These are phyloP conservation scores for Pantherophis alleghaniensis DNA, from an alignment of 2,797 vertebrate species.

Conservation along the genomic window DNA sequence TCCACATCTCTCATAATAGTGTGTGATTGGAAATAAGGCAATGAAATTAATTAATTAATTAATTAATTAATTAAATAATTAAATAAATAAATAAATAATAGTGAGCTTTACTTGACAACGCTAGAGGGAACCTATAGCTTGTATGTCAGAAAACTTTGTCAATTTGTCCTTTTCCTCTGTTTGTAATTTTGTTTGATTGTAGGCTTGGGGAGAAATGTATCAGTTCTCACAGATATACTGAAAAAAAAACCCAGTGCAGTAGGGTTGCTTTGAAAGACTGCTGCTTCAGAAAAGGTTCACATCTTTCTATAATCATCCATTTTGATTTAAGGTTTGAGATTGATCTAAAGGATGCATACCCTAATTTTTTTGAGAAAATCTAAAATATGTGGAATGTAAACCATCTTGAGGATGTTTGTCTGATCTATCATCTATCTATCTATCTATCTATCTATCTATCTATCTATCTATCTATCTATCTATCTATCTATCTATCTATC, in stretches of 20 bases:
- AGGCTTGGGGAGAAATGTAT: not conserved
- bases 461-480: not conserved
- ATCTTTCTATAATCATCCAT: not conserved
- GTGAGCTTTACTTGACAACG: not conserved
- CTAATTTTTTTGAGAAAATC: not conserved
- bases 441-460: not conserved
- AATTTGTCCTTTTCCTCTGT: too few species aligned
- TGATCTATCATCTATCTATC: not conserved
- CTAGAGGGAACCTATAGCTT: not conserved
- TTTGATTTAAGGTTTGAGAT: not conserved
- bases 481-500: not conserved
- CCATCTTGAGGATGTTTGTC: not conserved
- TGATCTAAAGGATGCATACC: not conserved
- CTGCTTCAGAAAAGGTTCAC: not conserved
- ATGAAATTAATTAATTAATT: too few species aligned
- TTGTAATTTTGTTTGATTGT: not conserved
- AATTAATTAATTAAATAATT: too few species aligned
- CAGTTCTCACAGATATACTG: not conserved
- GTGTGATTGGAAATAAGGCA: not conserved
- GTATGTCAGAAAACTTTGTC: not conserved
- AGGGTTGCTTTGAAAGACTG: not conserved
- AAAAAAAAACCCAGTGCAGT: not conserved
- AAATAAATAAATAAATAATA: too few species aligned
- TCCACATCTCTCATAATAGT: not conserved
- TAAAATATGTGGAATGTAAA: not conserved